phyloP scores from a whole-genome alignment of 2,888 invertebrate genomes.

The Colletes collaris region DNA sequence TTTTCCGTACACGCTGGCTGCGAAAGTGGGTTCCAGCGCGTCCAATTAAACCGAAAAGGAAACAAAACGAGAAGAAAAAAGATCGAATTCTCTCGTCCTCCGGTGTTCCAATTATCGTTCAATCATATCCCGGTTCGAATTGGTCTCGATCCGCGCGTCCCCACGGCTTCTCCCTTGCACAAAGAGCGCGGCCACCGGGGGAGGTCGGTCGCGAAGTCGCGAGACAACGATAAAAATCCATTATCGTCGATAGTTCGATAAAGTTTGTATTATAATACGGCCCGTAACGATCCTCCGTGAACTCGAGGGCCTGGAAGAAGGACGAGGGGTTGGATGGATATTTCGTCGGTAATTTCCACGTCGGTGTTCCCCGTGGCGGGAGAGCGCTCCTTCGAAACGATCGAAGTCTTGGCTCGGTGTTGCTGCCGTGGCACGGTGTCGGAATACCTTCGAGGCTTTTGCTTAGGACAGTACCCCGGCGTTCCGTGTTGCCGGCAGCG shows the following conservation, averaged over 20 bases:
- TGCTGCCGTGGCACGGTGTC: background rate
- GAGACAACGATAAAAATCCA: background rate
- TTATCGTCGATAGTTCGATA: background rate
- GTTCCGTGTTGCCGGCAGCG: constrained; percentile 47
- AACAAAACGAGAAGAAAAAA: constrained; percentile 9
- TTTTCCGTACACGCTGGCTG: background rate
- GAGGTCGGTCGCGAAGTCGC: background rate
- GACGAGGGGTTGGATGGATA: background rate
- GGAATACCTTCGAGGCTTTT: constrained; percentile 58
- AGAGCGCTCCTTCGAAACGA: constrained; percentile 41
- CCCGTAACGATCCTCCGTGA: background rate
- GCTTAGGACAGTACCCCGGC: constrained; percentile 57
- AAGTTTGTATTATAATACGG: background rate
- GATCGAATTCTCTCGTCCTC: constrained; percentile 26
- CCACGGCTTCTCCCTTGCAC: background rate
- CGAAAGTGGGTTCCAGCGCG: constrained; percentile 8
- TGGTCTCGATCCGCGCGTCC: constrained; percentile 7
- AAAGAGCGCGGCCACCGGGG: background rate
- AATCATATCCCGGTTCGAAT: constrained; percentile 28
- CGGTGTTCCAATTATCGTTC: constrained; percentile 44
- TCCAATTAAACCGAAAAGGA: constrained; percentile 42
- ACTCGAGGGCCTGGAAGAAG: background rate
- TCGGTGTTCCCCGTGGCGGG: background rate
- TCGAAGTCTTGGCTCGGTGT: constrained; percentile 35
- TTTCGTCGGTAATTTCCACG: constrained; percentile 14